Evolutionary conservation across 2,888 invertebrate genomes (phyloP).

Genomic region (Drosophila flavopinicola): DNA sequence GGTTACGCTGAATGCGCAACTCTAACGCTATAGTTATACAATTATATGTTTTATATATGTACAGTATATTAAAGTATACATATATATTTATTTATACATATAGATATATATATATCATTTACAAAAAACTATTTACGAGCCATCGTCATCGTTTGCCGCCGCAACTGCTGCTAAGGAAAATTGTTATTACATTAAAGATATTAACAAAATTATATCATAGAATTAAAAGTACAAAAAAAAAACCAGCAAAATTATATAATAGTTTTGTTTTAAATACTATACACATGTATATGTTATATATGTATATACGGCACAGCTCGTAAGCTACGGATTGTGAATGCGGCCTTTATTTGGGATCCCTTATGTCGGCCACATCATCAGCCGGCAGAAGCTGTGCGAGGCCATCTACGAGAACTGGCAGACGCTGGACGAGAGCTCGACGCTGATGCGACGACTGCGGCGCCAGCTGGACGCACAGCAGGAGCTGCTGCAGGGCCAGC

Average conservation of each 20-base stretch:
- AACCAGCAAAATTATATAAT: constrained; percentile 29
- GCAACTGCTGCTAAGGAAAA: constrained; percentile 55
- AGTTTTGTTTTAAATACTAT: constrained; percentile 24
- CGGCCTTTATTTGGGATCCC: constrained; percentile 20
- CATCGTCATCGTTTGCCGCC: constrained; percentile 23
- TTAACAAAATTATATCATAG: constrained; percentile 50
- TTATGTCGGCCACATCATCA: constrained; percentile 65
- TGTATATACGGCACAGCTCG: constrained; percentile 49
- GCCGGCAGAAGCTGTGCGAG: constrained; percentile 71
- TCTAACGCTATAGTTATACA: constrained; percentile 69
- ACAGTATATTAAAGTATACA: constrained; percentile 50
- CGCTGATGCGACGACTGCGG: constrained; percentile 87
- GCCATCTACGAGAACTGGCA: constrained; percentile 86
- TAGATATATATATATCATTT: constrained; percentile 54
- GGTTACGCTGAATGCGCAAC: constrained; percentile 42
- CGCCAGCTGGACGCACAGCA: constrained; percentile 59
- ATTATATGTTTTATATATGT: constrained; percentile 57
- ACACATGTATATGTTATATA: constrained; percentile 22
- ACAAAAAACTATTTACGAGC: constrained; percentile 56
- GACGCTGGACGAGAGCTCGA: constrained; percentile 86
- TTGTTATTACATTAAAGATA: constrained; percentile 37
- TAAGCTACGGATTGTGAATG: constrained; percentile 39
- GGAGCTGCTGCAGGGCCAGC: constrained; percentile 70
- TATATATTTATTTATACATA: constrained; percentile 32
- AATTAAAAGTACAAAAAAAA: too few species aligned